Base-by-base conservation (phyloP, 2,888 invertebrate species). In the Heliconius ethilla region DNA sequence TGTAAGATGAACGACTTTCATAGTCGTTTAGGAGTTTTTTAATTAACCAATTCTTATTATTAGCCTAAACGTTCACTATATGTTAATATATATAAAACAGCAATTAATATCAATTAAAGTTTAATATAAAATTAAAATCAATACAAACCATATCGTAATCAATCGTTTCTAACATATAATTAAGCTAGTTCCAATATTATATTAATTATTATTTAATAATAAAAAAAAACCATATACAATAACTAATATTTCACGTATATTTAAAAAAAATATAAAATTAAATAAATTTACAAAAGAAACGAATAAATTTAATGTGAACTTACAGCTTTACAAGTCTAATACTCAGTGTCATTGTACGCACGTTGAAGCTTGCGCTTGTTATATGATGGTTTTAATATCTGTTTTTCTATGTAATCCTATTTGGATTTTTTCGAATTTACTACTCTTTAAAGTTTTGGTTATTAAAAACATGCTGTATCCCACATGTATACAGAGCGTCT, bases 291-390 rank as follows among this genome's bases (percentile, higher is more conserved):
- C 72, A 72, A 59, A 33, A 33, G 33, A 72, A 59, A 59, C 15
- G 55, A 59, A 72, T 25, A 59, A 72, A 59, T 59, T 72, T 33
- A 25, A 72, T 59, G 59, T 72, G 72, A 59, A 59, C 33, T 72
- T 59, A 72, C 59, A 59, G 72, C 72, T 72, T 72, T 69, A 69
- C 69, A 69, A 69, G 40, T 69, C 69, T 27, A 40, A 40, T 69
- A 59, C 33, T 72, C 59, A 59, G 72, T 72, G 72, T 72, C 72
- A 72, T 72, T 72, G 72, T 59, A 72, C 72, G 72, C 72, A 59
- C 33, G 59, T 72, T 72, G 25, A 59, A 72, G 72, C 72, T 37
- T 25, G 70, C 29, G 72, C 72, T 72, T 72, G 72, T 72, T 72
- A 25, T 33, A 69, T 69, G 40, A 25, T 59, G 59, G n/a, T 59